These are phyloP conservation scores for Galendromus occidentalis DNA, from an alignment of 1,140 invertebrate species.

Conservation along the genomic window DNA sequence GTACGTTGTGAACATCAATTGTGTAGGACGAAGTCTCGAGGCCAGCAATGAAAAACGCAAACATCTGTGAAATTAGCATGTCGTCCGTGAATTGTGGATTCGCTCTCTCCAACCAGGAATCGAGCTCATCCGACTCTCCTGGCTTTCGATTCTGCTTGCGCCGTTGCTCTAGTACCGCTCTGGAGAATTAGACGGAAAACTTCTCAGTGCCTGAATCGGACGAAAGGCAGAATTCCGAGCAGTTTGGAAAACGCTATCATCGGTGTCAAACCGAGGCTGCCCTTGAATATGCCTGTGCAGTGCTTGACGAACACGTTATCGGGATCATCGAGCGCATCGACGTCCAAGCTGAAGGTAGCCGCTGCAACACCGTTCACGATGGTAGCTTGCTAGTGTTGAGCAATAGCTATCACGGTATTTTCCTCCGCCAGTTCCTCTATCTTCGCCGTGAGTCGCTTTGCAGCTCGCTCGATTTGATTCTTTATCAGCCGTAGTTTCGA, in stretches of 20 bases:
- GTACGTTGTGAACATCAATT: not conserved
- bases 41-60: not conserved
- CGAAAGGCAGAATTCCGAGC: not conserved
- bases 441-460: not conserved
- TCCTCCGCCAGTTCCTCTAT: not conserved
- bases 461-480: not conserved
- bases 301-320: not conserved
- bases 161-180: not conserved
- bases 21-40: not conserved
- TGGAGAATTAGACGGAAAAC: not conserved
- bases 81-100: not conserved
- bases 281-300: not conserved
- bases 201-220: not conserved
- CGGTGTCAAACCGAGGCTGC: not conserved
- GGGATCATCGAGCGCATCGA: not conserved
- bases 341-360: not conserved
- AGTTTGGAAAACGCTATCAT: not conserved
- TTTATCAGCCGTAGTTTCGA: not conserved
- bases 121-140: not conserved
- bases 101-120: not conserved
- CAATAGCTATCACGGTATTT: not conserved
- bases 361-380: not conserved
- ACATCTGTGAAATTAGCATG: not conserved
- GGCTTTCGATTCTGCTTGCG: not conserved
- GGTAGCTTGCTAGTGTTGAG: not conserved